Conservation (phyloP, 2,797 vertebrate genomes). For the Dromococcyx pavoninus region DNA sequence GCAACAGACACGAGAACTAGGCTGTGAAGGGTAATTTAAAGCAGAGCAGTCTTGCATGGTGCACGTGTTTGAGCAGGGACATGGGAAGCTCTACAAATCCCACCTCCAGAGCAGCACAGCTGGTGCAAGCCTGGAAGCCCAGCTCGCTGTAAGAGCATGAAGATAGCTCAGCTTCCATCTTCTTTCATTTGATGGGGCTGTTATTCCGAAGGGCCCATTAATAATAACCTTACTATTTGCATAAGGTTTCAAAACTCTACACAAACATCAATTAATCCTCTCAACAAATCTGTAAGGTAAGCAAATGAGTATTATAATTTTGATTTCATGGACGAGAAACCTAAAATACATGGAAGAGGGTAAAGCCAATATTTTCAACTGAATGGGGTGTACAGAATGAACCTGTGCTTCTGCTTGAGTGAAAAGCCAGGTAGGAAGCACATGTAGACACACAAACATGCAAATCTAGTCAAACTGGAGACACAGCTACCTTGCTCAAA, state of each 20-base stretch:
- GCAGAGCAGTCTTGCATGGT: neutral
- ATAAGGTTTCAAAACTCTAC: neutral
- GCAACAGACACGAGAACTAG: neutral
- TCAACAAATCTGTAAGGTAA: neutral
- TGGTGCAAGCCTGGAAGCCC: neutral
- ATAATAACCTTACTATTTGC: slow-evolving; percentile 27
- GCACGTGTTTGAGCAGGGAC: neutral
- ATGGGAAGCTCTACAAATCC: neutral
- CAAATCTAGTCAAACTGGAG: neutral
- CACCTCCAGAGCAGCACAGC: neutral
- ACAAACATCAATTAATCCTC: slow-evolving; percentile 31
- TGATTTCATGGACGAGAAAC: neutral
- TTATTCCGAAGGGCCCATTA: neutral
- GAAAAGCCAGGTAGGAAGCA: neutral
- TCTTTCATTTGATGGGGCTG: neutral
- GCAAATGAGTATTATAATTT: neutral
- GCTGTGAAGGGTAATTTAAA: neutral
- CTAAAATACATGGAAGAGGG: neutral
- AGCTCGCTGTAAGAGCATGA: neutral
- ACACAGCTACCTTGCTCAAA: neutral
- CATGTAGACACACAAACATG: neutral
- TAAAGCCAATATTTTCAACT: neutral
- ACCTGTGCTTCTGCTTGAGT: neutral
- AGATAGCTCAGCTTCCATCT: neutral
- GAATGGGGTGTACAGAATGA: neutral